Percentiles rank a stretch among this genome's conserved stretches.
Evolutionary conservation across 2,888 invertebrate species (phyloP).

Genomic region (Dascillus cervinus): DNA sequence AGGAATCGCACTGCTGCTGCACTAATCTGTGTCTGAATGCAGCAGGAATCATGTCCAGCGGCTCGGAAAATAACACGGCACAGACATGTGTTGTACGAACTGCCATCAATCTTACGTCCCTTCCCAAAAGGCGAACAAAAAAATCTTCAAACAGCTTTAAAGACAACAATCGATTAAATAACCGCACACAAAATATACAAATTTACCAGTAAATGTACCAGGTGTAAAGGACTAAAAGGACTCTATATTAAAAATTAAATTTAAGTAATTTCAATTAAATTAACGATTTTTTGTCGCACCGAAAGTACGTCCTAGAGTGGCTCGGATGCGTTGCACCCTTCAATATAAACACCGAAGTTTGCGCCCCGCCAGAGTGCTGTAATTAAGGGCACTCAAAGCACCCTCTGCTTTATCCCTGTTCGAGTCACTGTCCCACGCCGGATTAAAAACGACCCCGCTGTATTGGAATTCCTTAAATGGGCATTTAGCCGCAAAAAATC

Average conservation of each 20-base stretch:
- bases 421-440: conserved; percentile 30
- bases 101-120: too few relatives aligned
- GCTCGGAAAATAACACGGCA: conserved; percentile 53
- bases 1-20: conserved; percentile 35
- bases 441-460: conserved; percentile 35
- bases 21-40: conserved; percentile 38
- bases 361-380: conserved; percentile 34
- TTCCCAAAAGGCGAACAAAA: too few relatives aligned
- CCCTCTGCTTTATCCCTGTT: conserved; percentile 21
- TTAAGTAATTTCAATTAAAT: too few relatives aligned
- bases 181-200: too few relatives aligned
- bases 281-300: too few relatives aligned
- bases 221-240: too few relatives aligned
- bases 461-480: conserved; percentile 20
- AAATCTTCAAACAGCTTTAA: too few relatives aligned
- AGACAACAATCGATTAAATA: too few relatives aligned
- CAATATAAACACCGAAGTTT: conserved; percentile 27
- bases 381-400: conserved; percentile 43
- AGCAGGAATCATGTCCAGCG: conserved; percentile 49
- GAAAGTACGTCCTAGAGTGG: conserved; percentile 14
- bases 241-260: too few relatives aligned
- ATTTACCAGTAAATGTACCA: too few relatives aligned
- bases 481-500: too few relatives aligned
- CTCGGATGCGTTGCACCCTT: conserved; percentile 17
- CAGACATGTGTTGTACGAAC: conserved; percentile 19